Evolutionary conservation across 2,797 vertebrate species (phyloP).

Genomic region (Melanogrammus aeglefinus): DNA sequence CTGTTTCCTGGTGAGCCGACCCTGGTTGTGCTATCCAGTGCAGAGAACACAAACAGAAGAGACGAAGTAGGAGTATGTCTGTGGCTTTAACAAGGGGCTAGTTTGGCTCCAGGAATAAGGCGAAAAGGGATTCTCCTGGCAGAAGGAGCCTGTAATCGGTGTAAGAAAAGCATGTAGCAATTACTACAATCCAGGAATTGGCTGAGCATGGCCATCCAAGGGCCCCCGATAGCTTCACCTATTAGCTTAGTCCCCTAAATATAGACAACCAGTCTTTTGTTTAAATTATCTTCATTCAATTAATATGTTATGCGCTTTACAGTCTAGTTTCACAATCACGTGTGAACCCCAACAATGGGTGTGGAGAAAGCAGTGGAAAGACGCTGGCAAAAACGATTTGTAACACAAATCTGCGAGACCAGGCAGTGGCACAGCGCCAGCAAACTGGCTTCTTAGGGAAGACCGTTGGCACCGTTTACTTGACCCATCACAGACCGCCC

Average conservation of each 20-base stretch:
- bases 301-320: too few relatives aligned
- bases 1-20: conserved; percentile 46
- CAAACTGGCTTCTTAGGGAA: too few relatives aligned
- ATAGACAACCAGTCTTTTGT: not conserved
- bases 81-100: conserved; percentile 70
- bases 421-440: too few relatives aligned
- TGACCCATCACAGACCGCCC: not conserved
- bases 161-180: conserved; percentile 72
- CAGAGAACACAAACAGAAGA: conserved; percentile 61
- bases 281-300: not conserved
- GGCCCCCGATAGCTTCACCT: conserved; percentile 34
- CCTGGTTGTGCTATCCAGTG: conserved; percentile 59
- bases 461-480: not conserved
- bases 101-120: conserved; percentile 76
- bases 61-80: conserved; percentile 59
- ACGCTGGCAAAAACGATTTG: too few relatives aligned
- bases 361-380: too few relatives aligned
- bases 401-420: too few relatives aligned
- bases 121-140: conserved; percentile 66
- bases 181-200: conserved; percentile 75
- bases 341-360: too few relatives aligned
- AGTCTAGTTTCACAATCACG: too few relatives aligned
- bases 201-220: conserved; percentile 59
- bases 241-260: not conserved
- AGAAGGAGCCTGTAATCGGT: conserved; percentile 70